Base-by-base conservation (phyloP, 1,140 invertebrate species). In the Saccostrea echinata region DNA sequence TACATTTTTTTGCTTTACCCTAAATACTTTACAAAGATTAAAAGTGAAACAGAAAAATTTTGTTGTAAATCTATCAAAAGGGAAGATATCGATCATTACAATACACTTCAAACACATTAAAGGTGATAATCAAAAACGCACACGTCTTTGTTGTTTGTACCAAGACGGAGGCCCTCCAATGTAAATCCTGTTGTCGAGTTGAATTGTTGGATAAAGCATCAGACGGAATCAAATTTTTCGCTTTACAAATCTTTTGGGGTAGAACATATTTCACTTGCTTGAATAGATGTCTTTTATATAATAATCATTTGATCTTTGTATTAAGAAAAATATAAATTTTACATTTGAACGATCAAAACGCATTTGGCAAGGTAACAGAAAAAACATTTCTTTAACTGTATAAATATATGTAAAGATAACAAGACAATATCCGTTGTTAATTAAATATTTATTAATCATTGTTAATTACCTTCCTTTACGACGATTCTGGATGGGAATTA, bases 71-170 rank as follows among this genome's bases (percentile, higher is more conserved):
- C 55, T n/a, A 61, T 61, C 18, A 61, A 61, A 61, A n/a, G 55
- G 55, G 18, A 16, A 18, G 55, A n/a, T 21, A 61, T n/a, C n/a
- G n/a, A 43, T 43, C 43, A 61, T 18, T 61, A 61, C 18, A 61
- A n/a, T n/a, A 61, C 18, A 61, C 55, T 61, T 61, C 55, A 61
- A 61, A 61, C 55, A 61, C 55, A 61, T 61, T n/a, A n/a, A 61
- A n/a, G n/a, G 55, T 6, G 16, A 18, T 61, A 6, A 61, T 61
- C 55, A 61, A 61, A 61, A n/a, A 1, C 55, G 0, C 18, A 61
- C 55, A 21, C 55, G 18, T 16, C 55, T 61, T 61, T 61, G 55
- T 18, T 61, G 18, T 21, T 61, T 1, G n/a, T n/a, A n/a, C 55
- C 55, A n/a, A n/a, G n/a, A n/a, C n/a, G 55, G n/a, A 16, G 55